phyloP scores from a whole-genome alignment of 2,888 invertebrate species.

The Tridacna gigas region DNA sequence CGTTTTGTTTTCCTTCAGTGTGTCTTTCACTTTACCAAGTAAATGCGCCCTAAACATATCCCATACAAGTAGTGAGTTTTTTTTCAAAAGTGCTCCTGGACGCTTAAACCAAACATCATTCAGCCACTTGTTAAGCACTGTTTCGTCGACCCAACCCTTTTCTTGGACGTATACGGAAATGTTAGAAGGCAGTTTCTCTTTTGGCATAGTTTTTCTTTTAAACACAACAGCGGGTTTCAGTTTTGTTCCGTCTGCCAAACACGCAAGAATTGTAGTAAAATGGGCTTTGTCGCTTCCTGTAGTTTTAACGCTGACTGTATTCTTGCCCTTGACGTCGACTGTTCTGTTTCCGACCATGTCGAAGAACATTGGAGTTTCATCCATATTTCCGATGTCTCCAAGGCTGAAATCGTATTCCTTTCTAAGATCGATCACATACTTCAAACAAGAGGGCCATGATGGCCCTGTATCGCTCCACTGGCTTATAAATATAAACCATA shows the following conservation, averaged over 20 bases:
- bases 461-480: too few relatives aligned
- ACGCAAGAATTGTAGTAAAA: slow-evolving; percentile 6
- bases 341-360: slow-evolving; percentile 47
- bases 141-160: slow-evolving; percentile 60
- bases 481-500: too few relatives aligned
- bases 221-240: too few relatives aligned
- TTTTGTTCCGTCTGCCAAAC: slow-evolving; percentile 47
- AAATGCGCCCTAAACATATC: slow-evolving; percentile 48
- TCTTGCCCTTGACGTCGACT: slow-evolving; percentile 42
- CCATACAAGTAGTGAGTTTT: slow-evolving; percentile 25
- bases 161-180: slow-evolving; percentile 41
- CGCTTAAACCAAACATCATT: slow-evolving; percentile 30
- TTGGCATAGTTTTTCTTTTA: too few relatives aligned
- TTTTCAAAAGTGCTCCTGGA: background rate
- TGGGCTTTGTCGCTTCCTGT: slow-evolving; percentile 28
- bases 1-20: background rate
- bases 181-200: slow-evolving; percentile 28
- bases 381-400: too few relatives aligned
- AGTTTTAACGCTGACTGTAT: slow-evolving; percentile 39
- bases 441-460: too few relatives aligned
- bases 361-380: too few relatives aligned
- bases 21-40: slow-evolving; percentile 12
- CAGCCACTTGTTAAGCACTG: slow-evolving; percentile 30
- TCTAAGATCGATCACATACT: slow-evolving; percentile 35
- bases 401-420: slow-evolving; percentile 39